Conservation (phyloP, 2,888 invertebrate species). For the Agriopis leucophaearia region DNA sequence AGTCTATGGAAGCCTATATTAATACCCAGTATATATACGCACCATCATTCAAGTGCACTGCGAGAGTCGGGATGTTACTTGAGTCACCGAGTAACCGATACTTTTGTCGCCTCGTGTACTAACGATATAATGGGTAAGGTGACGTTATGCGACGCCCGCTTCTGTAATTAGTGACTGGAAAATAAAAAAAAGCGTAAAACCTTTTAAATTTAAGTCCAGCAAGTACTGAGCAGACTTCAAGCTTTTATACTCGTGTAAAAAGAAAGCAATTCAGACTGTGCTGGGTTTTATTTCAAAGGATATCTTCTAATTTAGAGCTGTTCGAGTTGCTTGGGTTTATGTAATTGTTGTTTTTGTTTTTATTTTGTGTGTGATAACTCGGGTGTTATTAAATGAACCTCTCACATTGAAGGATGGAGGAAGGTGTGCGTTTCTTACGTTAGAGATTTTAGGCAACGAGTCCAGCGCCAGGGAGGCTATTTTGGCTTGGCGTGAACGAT, state of each 20-base stretch:
- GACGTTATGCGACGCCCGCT: conserved; percentile 76
- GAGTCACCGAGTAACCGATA: neutral
- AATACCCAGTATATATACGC: conserved; percentile 54
- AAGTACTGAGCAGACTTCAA: conserved; percentile 40
- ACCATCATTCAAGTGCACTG: neutral
- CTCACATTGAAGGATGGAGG: neutral
- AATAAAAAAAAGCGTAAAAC: conserved; percentile 67
- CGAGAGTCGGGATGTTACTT: neutral
- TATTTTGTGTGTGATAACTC: conserved; percentile 3
- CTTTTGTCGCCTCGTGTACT: conserved; percentile 4
- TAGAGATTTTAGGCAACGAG: too few relatives aligned
- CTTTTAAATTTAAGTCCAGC: conserved; percentile 67
- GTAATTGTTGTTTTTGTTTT: conserved; percentile 16
- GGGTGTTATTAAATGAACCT: neutral
- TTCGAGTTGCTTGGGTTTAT: conserved; percentile 14
- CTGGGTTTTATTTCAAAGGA: conserved; percentile 38
- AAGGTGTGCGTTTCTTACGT: too few relatives aligned
- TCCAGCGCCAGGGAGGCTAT: too few relatives aligned
- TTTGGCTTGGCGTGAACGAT: too few relatives aligned
- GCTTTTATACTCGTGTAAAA: conserved; percentile 37
- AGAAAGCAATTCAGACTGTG: conserved; percentile 41
- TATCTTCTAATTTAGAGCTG: conserved; percentile 31
- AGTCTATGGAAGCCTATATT: too few relatives aligned
- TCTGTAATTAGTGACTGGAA: conserved; percentile 73
- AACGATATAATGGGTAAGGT: conserved; percentile 70